Evolutionary conservation across 64 coral and sea anemone species (phyloP).

Genomic region (Cladopsammia gracilis): DNA sequence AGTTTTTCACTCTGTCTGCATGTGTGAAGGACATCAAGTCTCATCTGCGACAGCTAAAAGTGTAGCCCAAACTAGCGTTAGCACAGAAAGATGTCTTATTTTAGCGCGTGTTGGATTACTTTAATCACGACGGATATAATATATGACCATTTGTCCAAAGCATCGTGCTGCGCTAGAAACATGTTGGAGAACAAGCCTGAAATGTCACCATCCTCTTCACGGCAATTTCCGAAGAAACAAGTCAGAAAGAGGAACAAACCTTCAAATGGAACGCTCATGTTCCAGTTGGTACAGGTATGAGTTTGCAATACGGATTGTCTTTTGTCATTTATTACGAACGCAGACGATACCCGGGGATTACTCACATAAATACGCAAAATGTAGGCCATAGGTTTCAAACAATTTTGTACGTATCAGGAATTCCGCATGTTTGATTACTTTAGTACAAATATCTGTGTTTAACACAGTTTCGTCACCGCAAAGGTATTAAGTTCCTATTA

Average conservation of each 20-base stretch:
- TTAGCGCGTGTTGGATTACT: constrained; percentile 25
- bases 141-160: constrained; percentile 29
- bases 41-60: constrained; percentile 28
- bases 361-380: no score
- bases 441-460: no score
- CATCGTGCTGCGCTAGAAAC: constrained; percentile 19
- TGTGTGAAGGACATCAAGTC: constrained; percentile 19
- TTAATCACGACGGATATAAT: background rate
- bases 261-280: constrained; percentile 45
- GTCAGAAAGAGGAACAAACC: constrained; percentile 41
- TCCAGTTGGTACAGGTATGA: constrained; percentile 25
- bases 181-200: background rate
- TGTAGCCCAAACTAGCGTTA: constrained; percentile 19
- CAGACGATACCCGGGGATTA: no score
- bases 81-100: constrained; percentile 12
- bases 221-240: background rate
- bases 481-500: no score
- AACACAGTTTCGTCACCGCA: no score
- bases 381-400: no score
- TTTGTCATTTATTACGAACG: no score
- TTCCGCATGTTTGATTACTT: no score
- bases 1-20: constrained; percentile 21
- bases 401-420: no score
- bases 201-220: constrained; percentile 39
- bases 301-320: no score